Evolutionary conservation across 2,113 vertebrate genomes (phyloP).

Genomic region (Peromyscus polionotus): DNA sequence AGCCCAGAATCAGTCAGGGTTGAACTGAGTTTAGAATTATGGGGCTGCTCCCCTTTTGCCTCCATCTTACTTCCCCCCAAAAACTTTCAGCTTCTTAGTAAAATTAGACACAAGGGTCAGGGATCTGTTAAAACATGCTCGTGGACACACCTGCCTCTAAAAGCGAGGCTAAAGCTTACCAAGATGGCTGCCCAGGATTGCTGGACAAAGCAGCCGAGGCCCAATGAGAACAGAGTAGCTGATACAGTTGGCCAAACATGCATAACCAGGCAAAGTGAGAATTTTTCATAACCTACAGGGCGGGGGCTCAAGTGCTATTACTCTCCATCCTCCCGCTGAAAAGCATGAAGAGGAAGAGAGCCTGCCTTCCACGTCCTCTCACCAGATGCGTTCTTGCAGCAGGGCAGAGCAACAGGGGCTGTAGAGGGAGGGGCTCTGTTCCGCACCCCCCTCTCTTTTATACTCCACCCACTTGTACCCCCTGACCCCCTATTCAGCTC

Average conservation of each 20-base stretch:
- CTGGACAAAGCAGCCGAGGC: not conserved
- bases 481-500: not conserved
- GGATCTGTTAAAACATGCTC: conserved; percentile 19
- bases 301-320: not conserved
- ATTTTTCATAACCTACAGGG: not conserved
- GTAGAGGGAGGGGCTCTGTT: not conserved
- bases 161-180: not conserved
- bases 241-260: not conserved
- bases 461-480: not conserved
- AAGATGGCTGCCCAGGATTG: not conserved
- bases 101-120: conserved; percentile 7
- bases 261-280: not conserved
- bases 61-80: not conserved
- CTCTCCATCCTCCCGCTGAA: not conserved
- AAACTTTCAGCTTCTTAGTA: conserved; percentile 30
- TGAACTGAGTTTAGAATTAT: conserved; percentile 48
- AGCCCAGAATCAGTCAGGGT: conserved; percentile 4
- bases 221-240: not conserved
- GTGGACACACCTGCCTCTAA: conserved; percentile 17
- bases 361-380: not conserved
- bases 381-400: not conserved
- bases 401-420: not conserved
- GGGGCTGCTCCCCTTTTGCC: conserved; percentile 32
- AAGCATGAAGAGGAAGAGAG: not conserved
- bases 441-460: not conserved